Evolutionary conservation across 2,113 vertebrate species (phyloP), one percentile per base, ranked within the genome.

Genomic region (Alectura lathami): DNA sequence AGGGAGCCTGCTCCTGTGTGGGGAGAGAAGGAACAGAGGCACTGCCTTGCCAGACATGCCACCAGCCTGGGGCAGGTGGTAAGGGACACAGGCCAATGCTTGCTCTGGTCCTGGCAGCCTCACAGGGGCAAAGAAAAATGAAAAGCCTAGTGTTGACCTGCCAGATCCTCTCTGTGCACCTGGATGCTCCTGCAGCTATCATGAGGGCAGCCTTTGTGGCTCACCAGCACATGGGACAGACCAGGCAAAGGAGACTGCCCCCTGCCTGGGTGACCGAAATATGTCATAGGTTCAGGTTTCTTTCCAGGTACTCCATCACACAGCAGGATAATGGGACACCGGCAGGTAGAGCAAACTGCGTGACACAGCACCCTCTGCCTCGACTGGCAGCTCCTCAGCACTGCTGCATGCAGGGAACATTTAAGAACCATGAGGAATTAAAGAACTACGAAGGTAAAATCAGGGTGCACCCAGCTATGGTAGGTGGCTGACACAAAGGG

Each of bases 401-500:
- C 60, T 67, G 18, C 34, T 80, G 73, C 51, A 30, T 11, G 53
- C 16, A 20, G n/a, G n/a, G 2, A 80, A 9, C 5, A 5, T 80
- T 85, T 80, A 83, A 87, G 26, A 26, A 16, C 40, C 76, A 18
- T 42, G 15, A 51, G 32, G 36, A 17, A 5, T 80, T 85, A 76
- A 83, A 87, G 26, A 26, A 16, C 40, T 80, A 18, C 40, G 15
- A 51, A 29, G 36, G 21, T 14, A 77, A 82, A 76, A 50, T 1
- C 12, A 87, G 23, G 12, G 26, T 34, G 7, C 20, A 56, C 59
- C 43, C 91, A 68, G 73, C 40, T 91, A 68, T 81, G 85, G 85
- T 42, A 88, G 51, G 66, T 34, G 47, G 56, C 78, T 88, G 89
- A 92, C 92, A 89, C 74, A 89, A 84, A 90, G 32, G 73, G 51